These are phyloP conservation scores for Ferdinandea cuprea DNA, from an alignment of 2,888 invertebrate species.

Conservation along the genomic window DNA sequence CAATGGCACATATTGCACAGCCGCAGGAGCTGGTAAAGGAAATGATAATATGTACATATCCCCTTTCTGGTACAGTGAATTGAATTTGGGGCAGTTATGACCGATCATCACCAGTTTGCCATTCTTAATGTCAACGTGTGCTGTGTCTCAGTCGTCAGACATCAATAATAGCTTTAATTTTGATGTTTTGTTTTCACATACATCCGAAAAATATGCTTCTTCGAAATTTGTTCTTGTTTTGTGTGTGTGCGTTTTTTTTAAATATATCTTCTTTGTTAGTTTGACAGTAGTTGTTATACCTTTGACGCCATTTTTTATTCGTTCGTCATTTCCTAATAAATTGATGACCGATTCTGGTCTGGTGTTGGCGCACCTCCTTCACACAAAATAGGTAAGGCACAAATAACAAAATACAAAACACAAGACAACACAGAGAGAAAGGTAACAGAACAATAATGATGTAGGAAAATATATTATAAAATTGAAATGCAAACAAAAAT, in stretches of 20 bases:
- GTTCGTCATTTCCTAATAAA: slow-evolving; percentile 29
- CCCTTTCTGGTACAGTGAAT: not conserved
- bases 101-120: slow-evolving; percentile 23
- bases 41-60: not conserved
- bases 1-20: not conserved
- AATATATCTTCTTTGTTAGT: slow-evolving; percentile 3
- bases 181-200: slow-evolving; percentile 1
- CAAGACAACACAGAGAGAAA: not conserved
- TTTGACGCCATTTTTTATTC: slow-evolving; percentile 25
- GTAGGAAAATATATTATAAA: not conserved
- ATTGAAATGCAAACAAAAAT: slow-evolving; percentile 15
- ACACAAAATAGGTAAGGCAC: slow-evolving; percentile 4
- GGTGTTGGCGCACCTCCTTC: slow-evolving; percentile 24
- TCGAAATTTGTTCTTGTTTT: slow-evolving; percentile 11
- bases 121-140: not conserved
- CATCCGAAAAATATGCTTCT: slow-evolving; percentile 25
- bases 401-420: too few relatives aligned
- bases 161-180: slow-evolving; percentile 7
- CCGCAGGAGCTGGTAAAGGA: slow-evolving; percentile 8
- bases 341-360: slow-evolving; percentile 21
- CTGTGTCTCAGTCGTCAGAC: slow-evolving; percentile 7
- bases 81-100: slow-evolving; percentile 39
- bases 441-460: slow-evolving; percentile 4
- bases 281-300: slow-evolving; percentile 6
- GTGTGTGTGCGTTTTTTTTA: not conserved